phyloP scores from a whole-genome alignment of 1,140 invertebrate species.

The Pseudomyrmex cubaensis region DNA sequence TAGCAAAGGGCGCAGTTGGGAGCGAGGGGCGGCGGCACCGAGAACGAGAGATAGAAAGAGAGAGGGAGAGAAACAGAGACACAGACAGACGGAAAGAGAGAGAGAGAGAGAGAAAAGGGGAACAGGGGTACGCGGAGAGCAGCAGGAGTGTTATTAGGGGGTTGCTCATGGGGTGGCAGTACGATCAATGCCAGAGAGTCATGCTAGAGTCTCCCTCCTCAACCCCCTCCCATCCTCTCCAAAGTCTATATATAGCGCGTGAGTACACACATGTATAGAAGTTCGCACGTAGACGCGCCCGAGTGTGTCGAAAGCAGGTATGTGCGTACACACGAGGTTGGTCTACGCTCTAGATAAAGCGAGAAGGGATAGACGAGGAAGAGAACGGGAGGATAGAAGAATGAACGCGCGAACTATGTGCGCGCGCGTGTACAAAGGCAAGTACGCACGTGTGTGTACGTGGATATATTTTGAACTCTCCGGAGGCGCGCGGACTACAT shows the following conservation, averaged over 20 bases:
- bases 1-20: conserved; percentile 80
- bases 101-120: conserved; percentile 15
- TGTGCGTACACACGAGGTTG: conserved; percentile 15
- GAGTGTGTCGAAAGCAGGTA: conserved; percentile 39
- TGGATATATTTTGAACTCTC: conserved; percentile 47
- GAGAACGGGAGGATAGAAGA: conserved; percentile 18
- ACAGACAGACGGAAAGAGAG: conserved; percentile 7
- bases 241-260: conserved; percentile 71
- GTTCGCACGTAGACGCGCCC: conserved; percentile 10
- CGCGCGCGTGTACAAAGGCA: conserved; percentile 15
- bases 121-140: conserved; percentile 32
- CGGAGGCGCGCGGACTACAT: conserved; percentile 1
- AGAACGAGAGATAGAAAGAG: conserved; percentile 5
- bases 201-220: conserved; percentile 72
- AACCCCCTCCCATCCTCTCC: conserved; percentile 47
- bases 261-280: conserved; percentile 54
- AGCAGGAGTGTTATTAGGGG: conserved; percentile 83
- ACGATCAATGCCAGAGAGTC: conserved; percentile 84
- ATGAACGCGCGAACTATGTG: conserved; percentile 46
- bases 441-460: conserved; percentile 36
- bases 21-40: conserved; percentile 71
- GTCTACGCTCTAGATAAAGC: conserved; percentile 19
- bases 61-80: conserved; percentile 6
- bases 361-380: background rate
- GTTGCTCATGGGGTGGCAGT: conserved; percentile 83